phyloP scores from a whole-genome alignment of 1,140 invertebrate genomes.

The Brachionus sp. region DNA sequence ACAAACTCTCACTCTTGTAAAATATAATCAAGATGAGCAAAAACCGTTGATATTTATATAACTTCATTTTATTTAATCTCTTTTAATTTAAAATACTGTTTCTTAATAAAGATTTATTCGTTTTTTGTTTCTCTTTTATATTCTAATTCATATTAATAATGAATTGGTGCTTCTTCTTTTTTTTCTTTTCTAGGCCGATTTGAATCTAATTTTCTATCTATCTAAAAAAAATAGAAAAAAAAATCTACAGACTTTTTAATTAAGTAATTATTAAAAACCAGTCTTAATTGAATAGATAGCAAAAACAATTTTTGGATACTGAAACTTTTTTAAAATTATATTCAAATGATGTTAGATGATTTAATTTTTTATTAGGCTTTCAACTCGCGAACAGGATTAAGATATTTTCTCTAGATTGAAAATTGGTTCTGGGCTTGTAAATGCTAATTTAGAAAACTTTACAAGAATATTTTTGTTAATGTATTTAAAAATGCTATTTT shows the following conservation, averaged over 20 bases:
- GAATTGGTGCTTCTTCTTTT: not conserved
- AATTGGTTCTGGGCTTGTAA: no score
- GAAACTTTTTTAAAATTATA: no score
- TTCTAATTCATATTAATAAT: not conserved
- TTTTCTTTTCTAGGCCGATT: not conserved
- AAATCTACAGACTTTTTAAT: not conserved
- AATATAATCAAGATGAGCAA: not conserved
- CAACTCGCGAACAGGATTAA: no score
- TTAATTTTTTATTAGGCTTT: no score
- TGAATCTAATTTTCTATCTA: not conserved
- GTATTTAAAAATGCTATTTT: no score
- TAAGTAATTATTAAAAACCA: not conserved
- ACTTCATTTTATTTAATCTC: not conserved
- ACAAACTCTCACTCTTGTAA: not conserved
- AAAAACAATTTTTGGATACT: no score
- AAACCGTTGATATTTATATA: not conserved
- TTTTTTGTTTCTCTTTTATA: not conserved
- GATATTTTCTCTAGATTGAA: no score
- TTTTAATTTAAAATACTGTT: conserved; percentile 8
- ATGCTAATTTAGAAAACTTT: no score
- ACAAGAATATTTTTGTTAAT: no score
- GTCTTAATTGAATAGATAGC: not conserved
- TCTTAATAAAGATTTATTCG: not conserved
- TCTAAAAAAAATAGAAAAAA: not conserved
- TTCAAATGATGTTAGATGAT: no score